Evolutionary conservation across 2,797 vertebrate genomes (phyloP).

Genomic region (Rhynchonycteris naso): DNA sequence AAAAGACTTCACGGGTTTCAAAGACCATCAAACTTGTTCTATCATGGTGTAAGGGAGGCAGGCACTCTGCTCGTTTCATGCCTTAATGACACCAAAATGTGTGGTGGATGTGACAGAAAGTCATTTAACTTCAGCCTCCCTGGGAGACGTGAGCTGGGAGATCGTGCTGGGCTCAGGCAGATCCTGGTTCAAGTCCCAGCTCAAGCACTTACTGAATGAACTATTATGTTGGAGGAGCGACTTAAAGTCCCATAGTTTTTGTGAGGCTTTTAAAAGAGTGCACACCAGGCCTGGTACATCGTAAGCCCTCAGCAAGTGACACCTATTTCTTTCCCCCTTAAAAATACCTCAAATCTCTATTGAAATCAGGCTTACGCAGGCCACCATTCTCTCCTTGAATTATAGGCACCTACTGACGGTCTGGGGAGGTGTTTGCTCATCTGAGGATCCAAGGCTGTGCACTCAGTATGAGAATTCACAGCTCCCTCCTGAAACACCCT

Average conservation of each 20-base stretch:
- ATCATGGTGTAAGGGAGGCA: neutral
- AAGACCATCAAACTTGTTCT: neutral
- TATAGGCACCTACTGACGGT: neutral
- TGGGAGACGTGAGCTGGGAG: neutral
- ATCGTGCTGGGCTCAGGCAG: neutral
- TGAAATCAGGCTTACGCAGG: no score
- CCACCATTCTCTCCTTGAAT: neutral
- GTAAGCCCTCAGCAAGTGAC: neutral
- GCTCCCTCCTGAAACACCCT: neutral
- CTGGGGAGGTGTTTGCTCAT: accelerated
- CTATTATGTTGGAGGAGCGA: accelerated
- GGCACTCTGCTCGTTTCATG: neutral
- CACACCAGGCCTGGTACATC: accelerated
- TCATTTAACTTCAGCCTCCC: neutral
- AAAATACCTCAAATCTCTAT: neutral
- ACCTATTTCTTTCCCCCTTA: neutral
- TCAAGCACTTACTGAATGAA: neutral
- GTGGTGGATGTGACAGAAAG: neutral
- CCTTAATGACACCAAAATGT: neutral
- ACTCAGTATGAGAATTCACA: neutral
- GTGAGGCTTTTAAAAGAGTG: neutral
- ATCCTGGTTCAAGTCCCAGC: neutral
- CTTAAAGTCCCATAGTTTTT: accelerated
- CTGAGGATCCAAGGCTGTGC: neutral
- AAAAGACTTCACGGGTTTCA: neutral